Conservation (phyloP, 2,888 invertebrate species). For the Drosophila limbata region DNA sequence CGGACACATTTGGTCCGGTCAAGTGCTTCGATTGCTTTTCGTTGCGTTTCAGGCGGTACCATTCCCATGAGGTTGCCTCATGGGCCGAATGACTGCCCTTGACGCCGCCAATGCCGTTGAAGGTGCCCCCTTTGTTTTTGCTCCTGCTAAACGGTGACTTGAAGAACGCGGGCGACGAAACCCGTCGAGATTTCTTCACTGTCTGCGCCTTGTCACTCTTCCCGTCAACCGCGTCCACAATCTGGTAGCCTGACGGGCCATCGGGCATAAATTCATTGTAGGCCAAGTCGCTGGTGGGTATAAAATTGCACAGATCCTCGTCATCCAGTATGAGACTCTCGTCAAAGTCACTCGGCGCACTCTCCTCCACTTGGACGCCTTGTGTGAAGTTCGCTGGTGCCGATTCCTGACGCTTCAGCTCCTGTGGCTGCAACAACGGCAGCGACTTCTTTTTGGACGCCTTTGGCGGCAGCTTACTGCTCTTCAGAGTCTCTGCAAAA, state of each 20-base stretch:
- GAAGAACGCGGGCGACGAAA: slow-evolving; percentile 88
- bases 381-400: slow-evolving; percentile 75
- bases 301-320: slow-evolving; percentile 86
- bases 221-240: slow-evolving; percentile 58
- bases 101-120: slow-evolving; percentile 45
- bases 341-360: slow-evolving; percentile 73
- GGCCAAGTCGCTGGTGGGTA: slow-evolving; percentile 86
- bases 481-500: slow-evolving; percentile 62
- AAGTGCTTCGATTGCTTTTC: slow-evolving; percentile 57
- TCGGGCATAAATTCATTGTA: slow-evolving; percentile 85
- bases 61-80: slow-evolving; percentile 85
- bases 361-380: slow-evolving; percentile 36
- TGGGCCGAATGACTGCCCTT: slow-evolving; percentile 77
- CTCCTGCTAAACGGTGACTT: slow-evolving; percentile 87
- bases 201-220: slow-evolving; percentile 58
- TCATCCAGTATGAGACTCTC: slow-evolving; percentile 87
- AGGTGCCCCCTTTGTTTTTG: slow-evolving; percentile 62
- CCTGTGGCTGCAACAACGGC: slow-evolving; percentile 26
- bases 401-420: slow-evolving; percentile 86
- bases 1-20: slow-evolving; percentile 22
- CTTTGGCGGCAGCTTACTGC: slow-evolving; percentile 43
- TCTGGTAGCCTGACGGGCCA: slow-evolving; percentile 83
- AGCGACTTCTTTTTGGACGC: slow-evolving; percentile 52
- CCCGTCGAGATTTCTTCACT: slow-evolving; percentile 86
- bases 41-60: slow-evolving; percentile 83